Evolutionary conservation across 2,113 vertebrate genomes (phyloP).

Genomic region (Caranx ignobilis): DNA sequence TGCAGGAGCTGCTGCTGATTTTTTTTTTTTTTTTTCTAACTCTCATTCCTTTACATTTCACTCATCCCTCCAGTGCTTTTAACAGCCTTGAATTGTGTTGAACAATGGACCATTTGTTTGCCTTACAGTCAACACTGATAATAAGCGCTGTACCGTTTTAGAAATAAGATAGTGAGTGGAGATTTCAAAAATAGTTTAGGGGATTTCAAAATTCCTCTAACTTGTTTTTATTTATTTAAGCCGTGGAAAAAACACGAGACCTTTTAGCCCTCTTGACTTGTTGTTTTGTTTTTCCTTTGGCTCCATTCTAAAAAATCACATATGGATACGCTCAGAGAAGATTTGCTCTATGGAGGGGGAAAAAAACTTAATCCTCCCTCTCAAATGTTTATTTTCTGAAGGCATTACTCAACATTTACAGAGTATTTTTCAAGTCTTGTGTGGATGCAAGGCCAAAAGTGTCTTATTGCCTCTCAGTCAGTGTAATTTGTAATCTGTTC

Average conservation of each 20-base stretch:
- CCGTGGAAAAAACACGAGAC: constrained; percentile 45
- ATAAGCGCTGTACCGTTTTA: background rate
- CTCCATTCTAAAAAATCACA: constrained; percentile 36
- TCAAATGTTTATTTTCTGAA: constrained; percentile 68
- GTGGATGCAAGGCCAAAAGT: constrained; percentile 40
- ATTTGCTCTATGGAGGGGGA: constrained; percentile 26
- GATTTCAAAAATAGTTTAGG: constrained; percentile 26
- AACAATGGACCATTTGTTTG: constrained; percentile 21
- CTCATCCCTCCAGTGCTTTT: background rate
- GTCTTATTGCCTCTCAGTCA: constrained; percentile 44
- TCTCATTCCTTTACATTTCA: background rate
- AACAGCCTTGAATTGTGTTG: background rate
- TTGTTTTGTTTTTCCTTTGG: constrained; percentile 57
- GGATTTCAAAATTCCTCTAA: constrained; percentile 8
- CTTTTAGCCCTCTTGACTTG: constrained; percentile 55
- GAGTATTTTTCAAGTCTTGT: constrained; percentile 48
- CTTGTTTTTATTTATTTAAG: constrained; percentile 45
- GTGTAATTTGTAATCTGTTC: constrained; percentile 53
- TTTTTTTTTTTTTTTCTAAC: background rate
- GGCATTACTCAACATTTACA: constrained; percentile 53
- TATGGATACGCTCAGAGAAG: constrained; percentile 52
- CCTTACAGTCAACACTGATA: background rate
- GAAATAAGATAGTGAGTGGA: background rate
- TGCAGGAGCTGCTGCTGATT: background rate
- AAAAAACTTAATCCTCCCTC: constrained; percentile 37